Evolutionary conservation across 2,888 invertebrate genomes (phyloP), one percentile per base, ranked within the genome.

Genomic region (Chymomyza amoena): DNA sequence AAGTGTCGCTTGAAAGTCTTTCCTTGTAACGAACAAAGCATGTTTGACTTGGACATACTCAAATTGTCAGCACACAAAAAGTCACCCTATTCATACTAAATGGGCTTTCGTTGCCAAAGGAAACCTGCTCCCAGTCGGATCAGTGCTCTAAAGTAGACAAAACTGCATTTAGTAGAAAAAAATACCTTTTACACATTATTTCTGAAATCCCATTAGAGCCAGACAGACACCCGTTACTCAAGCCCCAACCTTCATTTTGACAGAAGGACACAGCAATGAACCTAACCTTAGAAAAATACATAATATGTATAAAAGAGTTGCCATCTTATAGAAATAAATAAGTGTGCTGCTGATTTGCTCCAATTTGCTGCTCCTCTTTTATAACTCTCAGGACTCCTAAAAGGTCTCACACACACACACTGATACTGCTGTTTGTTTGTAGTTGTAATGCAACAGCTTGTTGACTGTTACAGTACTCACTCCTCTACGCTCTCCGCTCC

Each of bases 391-490:
- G 32, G 4, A 3, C 9, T 9, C n/a, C 32, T 32, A 32, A 32
- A 32, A 57, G 15, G 66, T 52, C 25, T 52, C 51, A 6, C 28
- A 64, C 51, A 45, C 65, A 69, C 69, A 39, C 61, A 16, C 36
- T 15, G 54, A 54, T n/a, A n/a, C n/a, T 45, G 13, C 39, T 45
- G 10, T 45, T 45, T 45, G 39, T 13, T 45, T 45, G 39, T 45
- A 13, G 39, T 45, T 45, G 39, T 81, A 88, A 75, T 84, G 83
- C 83, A 84, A 84, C 83, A 84, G 87, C 86, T 87, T 86, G 86
- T 74, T 62, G 66, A 78, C 65, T 61, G 25, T 50, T 28, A 20
- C 61, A 57, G n/a, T n/a, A n/a, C n/a, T n/a, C n/a, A 7, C 28
- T n/a, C 64, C 61, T 4, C 28, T 9, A 1, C 10, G 0, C 56